Conservation (phyloP, 2,113 vertebrate species). For the Cepphus grylle region DNA sequence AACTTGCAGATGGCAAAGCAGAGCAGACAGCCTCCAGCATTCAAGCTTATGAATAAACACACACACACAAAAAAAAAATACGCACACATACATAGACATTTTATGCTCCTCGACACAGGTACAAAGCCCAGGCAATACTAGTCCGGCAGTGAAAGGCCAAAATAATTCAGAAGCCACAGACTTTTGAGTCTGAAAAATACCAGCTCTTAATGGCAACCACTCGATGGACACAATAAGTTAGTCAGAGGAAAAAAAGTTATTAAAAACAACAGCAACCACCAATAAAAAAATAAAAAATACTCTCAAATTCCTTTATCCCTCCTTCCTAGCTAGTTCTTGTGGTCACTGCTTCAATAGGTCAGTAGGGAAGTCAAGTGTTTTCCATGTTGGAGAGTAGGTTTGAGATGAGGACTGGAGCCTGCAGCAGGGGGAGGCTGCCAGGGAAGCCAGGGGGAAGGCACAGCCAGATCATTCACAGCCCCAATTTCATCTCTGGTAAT, state of each 20-base stretch:
- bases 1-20: background rate
- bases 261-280: background rate
- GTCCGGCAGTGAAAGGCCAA: background rate
- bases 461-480: background rate
- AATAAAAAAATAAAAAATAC: background rate
- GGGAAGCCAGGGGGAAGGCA: background rate
- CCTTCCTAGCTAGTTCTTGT: background rate
- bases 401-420: background rate
- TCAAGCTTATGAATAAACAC: background rate
- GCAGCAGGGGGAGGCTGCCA: background rate
- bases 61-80: background rate
- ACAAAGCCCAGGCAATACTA: background rate
- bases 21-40: background rate
- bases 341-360: background rate
- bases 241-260: background rate
- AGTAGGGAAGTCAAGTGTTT: background rate
- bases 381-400: fast-evolving
- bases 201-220: background rate
- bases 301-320: background rate
- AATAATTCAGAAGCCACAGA: background rate
- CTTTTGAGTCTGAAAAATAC: background rate
- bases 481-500: background rate
- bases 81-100: background rate
- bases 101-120: background rate
- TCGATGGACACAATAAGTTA: background rate